Percentiles rank a stretch among this genome's conserved stretches.
Evolutionary conservation across 2,888 invertebrate species (phyloP).

Genomic region (Drosophila robusta): DNA sequence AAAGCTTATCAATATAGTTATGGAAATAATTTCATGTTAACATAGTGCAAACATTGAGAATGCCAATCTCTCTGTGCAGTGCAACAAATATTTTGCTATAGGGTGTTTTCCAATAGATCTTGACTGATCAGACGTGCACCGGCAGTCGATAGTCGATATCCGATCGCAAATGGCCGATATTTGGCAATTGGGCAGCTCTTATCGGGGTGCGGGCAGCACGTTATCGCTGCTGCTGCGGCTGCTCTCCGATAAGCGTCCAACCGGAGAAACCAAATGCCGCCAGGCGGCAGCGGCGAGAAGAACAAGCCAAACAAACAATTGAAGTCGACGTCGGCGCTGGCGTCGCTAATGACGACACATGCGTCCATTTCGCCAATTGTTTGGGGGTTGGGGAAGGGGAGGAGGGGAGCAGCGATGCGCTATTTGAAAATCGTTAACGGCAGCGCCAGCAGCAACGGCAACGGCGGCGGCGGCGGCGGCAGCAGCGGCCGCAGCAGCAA

Average conservation of each 20-base stretch:
- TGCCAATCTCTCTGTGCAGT: no score
- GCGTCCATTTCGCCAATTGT: slow-evolving; percentile 38
- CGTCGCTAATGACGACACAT: slow-evolving; percentile 58
- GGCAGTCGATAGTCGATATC: neutral
- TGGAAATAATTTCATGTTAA: no score
- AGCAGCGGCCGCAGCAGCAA: slow-evolving; percentile 7
- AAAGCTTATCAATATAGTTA: no score
- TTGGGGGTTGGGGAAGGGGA: neutral
- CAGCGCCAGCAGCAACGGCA: slow-evolving; percentile 29
- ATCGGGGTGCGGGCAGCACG: slow-evolving; percentile 5
- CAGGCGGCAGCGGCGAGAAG: slow-evolving; percentile 3
- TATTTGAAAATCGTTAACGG: slow-evolving; percentile 75
- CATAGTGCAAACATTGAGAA: no score
- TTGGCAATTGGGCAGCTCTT: slow-evolving; percentile 8
- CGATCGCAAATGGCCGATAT: neutral
- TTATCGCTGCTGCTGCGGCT: slow-evolving; percentile 36
- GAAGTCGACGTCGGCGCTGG: slow-evolving; percentile 24
- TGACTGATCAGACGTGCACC: no score
- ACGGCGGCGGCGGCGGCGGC: slow-evolving; percentile 12
- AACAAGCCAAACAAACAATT: slow-evolving; percentile 46
- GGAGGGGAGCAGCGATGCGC: slow-evolving; percentile 2
- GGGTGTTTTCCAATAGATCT: no score
- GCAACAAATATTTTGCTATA: no score
- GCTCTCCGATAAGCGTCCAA: slow-evolving; percentile 46
- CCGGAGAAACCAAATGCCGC: slow-evolving; percentile 34